Conservation (phyloP, 2,797 vertebrate genomes). For the Etheostoma nigrum region DNA sequence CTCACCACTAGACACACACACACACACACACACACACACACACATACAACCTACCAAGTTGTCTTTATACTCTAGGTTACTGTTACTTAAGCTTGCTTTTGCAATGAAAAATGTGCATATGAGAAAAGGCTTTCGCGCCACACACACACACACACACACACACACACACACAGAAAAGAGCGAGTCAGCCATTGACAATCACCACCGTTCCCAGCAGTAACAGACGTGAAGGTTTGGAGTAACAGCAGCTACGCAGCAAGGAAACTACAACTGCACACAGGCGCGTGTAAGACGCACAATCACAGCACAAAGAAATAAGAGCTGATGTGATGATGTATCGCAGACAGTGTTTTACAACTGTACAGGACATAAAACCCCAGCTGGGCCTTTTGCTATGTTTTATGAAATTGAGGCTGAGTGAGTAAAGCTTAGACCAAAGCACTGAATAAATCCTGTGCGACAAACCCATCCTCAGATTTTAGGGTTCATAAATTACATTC, state of each 20-base stretch:
- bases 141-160: conserved; percentile 23
- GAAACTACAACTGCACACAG: conserved; percentile 39
- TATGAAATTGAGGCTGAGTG: conserved; percentile 41
- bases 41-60: conserved; percentile 16
- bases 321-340: conserved; percentile 38
- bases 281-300: neutral
- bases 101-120: conserved; percentile 60
- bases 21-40: conserved; percentile 22
- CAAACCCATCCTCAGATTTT: neutral
- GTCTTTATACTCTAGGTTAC: conserved; percentile 71
- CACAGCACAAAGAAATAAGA: conserved; percentile 25
- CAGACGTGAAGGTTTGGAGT: conserved; percentile 37
- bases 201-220: conserved; percentile 31
- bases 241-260: conserved; percentile 1
- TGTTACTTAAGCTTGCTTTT: conserved; percentile 70
- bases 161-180: conserved; percentile 15
- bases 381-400: conserved; percentile 38
- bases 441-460: conserved; percentile 8
- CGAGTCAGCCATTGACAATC: conserved; percentile 40
- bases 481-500: neutral
- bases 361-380: conserved; percentile 48
- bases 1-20: conserved; percentile 63
- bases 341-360: conserved; percentile 49
- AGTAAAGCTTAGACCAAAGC: conserved; percentile 41
- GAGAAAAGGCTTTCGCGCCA: conserved; percentile 51